Evolutionary conservation across 2,888 invertebrate genomes (phyloP).

Genomic region (Pycnomerus fuliginosus): DNA sequence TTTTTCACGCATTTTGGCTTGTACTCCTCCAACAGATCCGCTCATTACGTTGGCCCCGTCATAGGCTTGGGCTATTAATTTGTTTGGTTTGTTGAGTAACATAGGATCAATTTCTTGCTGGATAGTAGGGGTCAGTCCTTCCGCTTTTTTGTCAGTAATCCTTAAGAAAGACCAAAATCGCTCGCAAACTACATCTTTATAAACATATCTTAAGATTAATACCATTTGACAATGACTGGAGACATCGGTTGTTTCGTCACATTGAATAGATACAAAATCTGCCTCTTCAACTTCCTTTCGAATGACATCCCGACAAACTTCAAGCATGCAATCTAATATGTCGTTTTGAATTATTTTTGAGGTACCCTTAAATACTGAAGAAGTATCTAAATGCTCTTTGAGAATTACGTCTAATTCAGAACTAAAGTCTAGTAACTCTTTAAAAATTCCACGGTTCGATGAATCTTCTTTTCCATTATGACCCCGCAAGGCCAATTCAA

Average conservation of each 20-base stretch:
- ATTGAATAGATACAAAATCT: conserved; percentile 30
- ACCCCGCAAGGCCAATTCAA: conserved; percentile 39
- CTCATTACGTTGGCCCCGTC: conserved; percentile 9
- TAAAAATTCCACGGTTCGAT: conserved; percentile 34
- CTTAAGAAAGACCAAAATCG: conserved; percentile 36
- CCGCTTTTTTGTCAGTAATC: conserved; percentile 24
- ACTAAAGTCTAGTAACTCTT: conserved; percentile 35
- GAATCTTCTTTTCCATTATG: no score
- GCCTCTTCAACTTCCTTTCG: conserved; percentile 30
- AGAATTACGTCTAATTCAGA: conserved; percentile 32
- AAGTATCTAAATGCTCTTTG: conserved; percentile 31
- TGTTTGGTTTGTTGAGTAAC: background rate
- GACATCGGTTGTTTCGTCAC: conserved; percentile 40
- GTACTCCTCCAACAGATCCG: conserved; percentile 3
- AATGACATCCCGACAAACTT: conserved; percentile 35
- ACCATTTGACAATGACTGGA: conserved; percentile 30
- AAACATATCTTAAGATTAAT: conserved; percentile 34
- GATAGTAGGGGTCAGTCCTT: background rate
- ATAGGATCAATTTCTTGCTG: background rate
- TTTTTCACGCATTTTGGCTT: conserved; percentile 1
- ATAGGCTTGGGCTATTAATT: conserved; percentile 6
- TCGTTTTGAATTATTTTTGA: conserved; percentile 42
- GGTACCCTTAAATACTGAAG: conserved; percentile 38
- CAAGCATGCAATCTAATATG: conserved; percentile 38
- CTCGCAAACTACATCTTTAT: conserved; percentile 24